Evolutionary conservation across 2,888 invertebrate genomes (phyloP).

Genomic region (Falcaria lacertinaria): DNA sequence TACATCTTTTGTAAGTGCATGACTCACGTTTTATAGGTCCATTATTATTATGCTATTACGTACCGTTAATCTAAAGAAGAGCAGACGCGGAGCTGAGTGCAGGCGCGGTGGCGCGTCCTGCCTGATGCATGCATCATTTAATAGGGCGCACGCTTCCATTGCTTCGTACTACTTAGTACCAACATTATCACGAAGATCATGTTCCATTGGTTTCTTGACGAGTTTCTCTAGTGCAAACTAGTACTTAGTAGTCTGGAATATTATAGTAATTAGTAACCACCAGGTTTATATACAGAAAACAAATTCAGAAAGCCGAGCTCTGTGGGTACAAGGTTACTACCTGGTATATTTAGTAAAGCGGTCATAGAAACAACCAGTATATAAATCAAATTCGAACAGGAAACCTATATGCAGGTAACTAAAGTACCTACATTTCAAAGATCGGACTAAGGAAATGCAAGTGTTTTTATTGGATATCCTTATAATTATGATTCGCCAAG

Average conservation of each 20-base stretch:
- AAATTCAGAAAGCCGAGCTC: no score
- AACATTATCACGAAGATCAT: slow-evolving; percentile 74
- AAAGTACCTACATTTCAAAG: no score
- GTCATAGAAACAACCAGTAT: no score
- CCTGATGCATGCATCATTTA: slow-evolving; percentile 49
- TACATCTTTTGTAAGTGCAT: background rate
- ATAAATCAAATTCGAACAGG: no score
- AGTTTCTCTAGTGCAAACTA: slow-evolving; percentile 38
- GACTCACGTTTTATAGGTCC: slow-evolving; percentile 8
- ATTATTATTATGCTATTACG: slow-evolving; percentile 29
- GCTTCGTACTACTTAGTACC: slow-evolving; percentile 56
- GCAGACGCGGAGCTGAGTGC: slow-evolving; percentile 18
- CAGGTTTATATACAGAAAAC: no score
- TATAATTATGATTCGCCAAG: no score
- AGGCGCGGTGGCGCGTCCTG: slow-evolving; percentile 25
- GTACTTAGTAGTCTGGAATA: slow-evolving; percentile 43
- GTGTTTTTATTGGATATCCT: no score
- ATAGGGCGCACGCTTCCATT: slow-evolving; percentile 60
- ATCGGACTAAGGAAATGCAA: no score
- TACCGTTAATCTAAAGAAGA: slow-evolving; percentile 40
- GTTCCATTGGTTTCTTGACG: slow-evolving; percentile 35
- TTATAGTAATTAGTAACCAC: slow-evolving; percentile 42
- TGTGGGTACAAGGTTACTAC: no score
- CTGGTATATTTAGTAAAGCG: no score
- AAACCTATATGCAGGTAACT: no score